Evolutionary conservation across 2,113 vertebrate species (phyloP).

Genomic region (Platichthys stellatus): DNA sequence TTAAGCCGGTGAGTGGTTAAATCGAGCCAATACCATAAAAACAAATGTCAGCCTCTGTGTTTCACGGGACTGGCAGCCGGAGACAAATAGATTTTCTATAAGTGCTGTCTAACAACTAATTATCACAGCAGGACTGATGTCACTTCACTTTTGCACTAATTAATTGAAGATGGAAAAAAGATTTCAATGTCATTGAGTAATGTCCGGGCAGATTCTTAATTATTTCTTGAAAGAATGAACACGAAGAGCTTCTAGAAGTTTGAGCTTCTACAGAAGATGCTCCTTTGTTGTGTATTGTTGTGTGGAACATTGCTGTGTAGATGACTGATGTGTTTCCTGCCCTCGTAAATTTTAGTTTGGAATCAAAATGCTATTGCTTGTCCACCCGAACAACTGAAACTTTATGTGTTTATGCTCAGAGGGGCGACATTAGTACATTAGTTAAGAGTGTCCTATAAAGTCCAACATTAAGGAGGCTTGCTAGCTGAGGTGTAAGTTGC

Average conservation of each 20-base stretch:
- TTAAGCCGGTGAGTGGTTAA: slow-evolving; percentile 41
- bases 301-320: not conserved
- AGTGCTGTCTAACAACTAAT: slow-evolving; percentile 39
- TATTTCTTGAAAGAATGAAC: slow-evolving; percentile 30
- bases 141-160: slow-evolving; percentile 48
- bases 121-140: slow-evolving; percentile 49
- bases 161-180: slow-evolving; percentile 52
- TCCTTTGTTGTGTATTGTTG: not conserved
- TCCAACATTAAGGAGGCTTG: not conserved
- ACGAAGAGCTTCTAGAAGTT: slow-evolving; percentile 11
- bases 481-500: slow-evolving; percentile 1
- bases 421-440: not conserved
- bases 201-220: slow-evolving; percentile 37
- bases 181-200: slow-evolving; percentile 45
- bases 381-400: not conserved
- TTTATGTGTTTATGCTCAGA: not conserved
- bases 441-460: no score
- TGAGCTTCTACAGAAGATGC: not conserved
- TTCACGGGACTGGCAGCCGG: slow-evolving; percentile 26
- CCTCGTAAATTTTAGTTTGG: no score
- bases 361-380: not conserved
- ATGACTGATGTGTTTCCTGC: no score
- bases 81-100: slow-evolving; percentile 49
- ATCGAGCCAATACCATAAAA: slow-evolving; percentile 34
- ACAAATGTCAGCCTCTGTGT: slow-evolving; percentile 26